Conservation (phyloP, 2,888 invertebrate species). For the Dryococelus australis region DNA sequence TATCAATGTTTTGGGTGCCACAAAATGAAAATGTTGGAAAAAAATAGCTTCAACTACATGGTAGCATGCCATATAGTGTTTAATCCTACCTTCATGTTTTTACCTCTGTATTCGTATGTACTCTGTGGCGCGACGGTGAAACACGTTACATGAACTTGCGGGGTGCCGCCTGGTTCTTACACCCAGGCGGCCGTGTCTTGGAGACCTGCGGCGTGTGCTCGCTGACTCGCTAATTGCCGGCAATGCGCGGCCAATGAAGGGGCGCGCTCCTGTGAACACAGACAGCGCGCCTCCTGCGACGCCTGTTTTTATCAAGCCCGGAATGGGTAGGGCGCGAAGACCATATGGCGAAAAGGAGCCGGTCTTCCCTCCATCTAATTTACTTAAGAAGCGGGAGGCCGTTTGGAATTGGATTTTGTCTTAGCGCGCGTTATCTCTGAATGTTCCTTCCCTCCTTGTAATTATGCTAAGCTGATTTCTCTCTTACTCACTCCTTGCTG, state of each 20-base stretch:
- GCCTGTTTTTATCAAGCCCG: background rate
- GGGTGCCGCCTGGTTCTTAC: background rate
- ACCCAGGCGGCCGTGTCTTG: background rate
- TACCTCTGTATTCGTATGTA: too few species aligned
- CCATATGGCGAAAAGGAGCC: constrained; percentile 7
- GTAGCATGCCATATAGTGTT: too few species aligned
- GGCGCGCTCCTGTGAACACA: too few species aligned
- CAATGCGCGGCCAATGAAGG: background rate
- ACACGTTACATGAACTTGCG: too few species aligned
- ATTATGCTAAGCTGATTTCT: constrained; percentile 16
- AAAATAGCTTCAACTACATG: too few species aligned
- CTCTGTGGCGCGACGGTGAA: too few species aligned
- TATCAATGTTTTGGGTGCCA: too few species aligned
- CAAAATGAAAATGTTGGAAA: too few species aligned
- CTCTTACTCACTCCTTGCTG: background rate
- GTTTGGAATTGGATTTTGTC: constrained; percentile 13
- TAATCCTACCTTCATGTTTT: too few species aligned
- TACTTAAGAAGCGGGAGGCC: constrained; percentile 8
- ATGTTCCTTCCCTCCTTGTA: background rate
- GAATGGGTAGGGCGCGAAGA: background rate
- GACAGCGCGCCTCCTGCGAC: background rate
- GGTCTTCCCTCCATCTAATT: background rate
- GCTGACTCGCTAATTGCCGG: background rate
- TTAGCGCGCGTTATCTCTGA: background rate
- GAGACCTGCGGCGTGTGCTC: too few species aligned